Evolutionary conservation across 1,140 invertebrate species (phyloP), one percentile per base, ranked within the genome.

Genomic region (Yoshiicerus persimilis): DNA sequence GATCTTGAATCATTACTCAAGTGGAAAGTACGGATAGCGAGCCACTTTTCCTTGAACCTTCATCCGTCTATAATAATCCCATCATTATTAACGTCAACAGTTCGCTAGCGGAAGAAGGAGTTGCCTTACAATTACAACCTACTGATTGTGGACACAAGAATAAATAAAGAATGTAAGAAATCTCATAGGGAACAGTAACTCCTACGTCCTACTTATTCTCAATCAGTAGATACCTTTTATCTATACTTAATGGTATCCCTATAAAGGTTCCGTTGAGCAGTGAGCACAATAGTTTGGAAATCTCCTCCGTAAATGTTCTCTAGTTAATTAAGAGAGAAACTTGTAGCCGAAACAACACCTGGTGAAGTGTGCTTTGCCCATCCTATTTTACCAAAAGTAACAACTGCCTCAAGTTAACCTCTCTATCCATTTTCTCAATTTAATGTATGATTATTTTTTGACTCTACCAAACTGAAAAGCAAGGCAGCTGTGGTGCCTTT

Each of bases 401-500:
- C 32, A 34, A 80, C 75, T 80, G 32, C 75, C 32, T 32, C 75
- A 23, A 56, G 83, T 62, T 84, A 56, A 47, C 25, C 38, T 39
- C 27, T 84, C 83, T 84, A 84, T 84, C 83, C 39, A 84, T 62
- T 32, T 84, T 62, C 41, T 47, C 41, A 84, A 47, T 84, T 84
- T 62, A 84, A 84, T 62, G 36, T 38, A 84, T n/a, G 83, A 30
- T 62, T 62, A n/a, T 34, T 41, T 83, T 83, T 30, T 34, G 25
- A 75, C 47, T 56, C 16, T 56, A 56, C 20, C 47, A 56, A 56
- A 41, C 39, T 41, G 84, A 70, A 70, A 47, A 38, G 32, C n/a
- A 87, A 80, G 23, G 83, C 87, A 88, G 87, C 87, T 88, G 87
- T 75, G 83, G 25, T 38, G 87, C 34, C 83, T 88, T 84, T 84